Evolutionary conservation across 2,888 invertebrate species (phyloP).

Genomic region (Mantis religiosa): DNA sequence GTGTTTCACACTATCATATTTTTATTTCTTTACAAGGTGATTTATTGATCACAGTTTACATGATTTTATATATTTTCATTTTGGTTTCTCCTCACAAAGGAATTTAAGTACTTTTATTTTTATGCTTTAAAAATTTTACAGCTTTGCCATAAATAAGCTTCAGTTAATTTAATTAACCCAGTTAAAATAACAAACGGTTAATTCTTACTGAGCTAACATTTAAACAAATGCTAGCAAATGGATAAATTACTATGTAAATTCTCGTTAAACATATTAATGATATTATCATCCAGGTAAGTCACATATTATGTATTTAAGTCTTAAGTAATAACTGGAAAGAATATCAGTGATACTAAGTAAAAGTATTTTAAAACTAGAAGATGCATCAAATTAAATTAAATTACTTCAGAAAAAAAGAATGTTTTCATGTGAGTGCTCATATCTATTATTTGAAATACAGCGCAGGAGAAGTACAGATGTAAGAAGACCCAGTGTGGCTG

Average conservation of each 20-base stretch:
- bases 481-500: slow-evolving; percentile 83
- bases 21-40: no score
- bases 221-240: neutral
- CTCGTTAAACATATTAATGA: neutral
- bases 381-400: neutral
- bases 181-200: neutral
- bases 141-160: neutral
- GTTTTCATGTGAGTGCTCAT: neutral
- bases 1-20: no score
- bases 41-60: no score
- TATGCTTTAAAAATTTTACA: neutral
- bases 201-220: neutral
- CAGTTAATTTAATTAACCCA: neutral
- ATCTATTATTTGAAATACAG: slow-evolving; percentile 42
- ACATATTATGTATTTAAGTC: no score
- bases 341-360: no score
- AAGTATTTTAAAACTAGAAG: neutral
- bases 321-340: no score
- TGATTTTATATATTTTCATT: no score
- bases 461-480: slow-evolving; percentile 85
- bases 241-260: neutral
- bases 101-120: neutral
- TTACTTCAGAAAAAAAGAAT: neutral
- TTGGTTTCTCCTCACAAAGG: neutral
- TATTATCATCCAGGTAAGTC: neutral